Percentiles rank a stretch among this genome's conserved stretches.
These are phyloP conservation scores for Acanthornis magna DNA, from an alignment of 2,797 vertebrate genomes.

Conservation along the genomic window DNA sequence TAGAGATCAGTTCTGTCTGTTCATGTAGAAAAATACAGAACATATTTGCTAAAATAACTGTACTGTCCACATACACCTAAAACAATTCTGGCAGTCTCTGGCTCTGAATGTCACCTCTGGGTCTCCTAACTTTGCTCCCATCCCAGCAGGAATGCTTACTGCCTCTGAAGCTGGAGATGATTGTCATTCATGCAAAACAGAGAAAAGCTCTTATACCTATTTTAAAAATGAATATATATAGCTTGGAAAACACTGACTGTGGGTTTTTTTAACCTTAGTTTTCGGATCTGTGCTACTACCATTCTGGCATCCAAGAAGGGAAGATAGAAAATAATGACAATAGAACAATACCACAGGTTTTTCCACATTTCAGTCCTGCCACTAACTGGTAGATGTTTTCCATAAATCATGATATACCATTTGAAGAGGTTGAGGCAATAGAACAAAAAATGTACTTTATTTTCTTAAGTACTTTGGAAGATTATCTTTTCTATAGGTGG, in stretches of 20 bases:
- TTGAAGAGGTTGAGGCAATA: neutral
- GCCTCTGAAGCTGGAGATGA: neutral
- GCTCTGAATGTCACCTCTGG: neutral
- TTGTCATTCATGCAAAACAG: neutral
- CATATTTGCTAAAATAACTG: neutral
- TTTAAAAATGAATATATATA: neutral
- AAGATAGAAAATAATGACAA: neutral
- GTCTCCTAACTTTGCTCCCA: neutral
- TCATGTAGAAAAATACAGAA: constrained; percentile 16
- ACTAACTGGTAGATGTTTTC: neutral
- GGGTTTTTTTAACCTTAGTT: neutral
- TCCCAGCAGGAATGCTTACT: neutral
- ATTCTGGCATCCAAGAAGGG: neutral
- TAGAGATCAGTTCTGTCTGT: neutral
- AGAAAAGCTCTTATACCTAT: neutral
- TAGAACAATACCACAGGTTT: neutral
- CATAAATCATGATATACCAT: neutral
- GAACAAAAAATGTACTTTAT: neutral
- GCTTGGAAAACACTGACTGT: neutral
- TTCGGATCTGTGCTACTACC: neutral
- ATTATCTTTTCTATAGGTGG: neutral
- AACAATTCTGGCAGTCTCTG: neutral
- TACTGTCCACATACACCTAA: neutral
- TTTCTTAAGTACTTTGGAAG: neutral
- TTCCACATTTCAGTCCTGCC: neutral